Conservation (phyloP, 2,113 vertebrate genomes). For the Microtus ochrogaster region DNA sequence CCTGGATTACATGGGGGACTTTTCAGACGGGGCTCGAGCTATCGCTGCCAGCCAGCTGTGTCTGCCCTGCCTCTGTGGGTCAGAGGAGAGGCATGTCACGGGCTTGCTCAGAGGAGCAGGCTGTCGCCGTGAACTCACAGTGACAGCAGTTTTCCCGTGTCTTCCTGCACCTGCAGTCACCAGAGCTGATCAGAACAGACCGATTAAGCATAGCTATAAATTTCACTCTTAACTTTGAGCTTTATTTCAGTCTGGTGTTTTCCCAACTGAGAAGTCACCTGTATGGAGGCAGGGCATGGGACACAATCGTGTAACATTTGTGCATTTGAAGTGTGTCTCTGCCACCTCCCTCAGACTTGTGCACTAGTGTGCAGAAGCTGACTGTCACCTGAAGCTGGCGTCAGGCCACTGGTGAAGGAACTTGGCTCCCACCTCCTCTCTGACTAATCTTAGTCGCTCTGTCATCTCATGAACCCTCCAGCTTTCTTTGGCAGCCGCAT, state of each 20-base stretch:
- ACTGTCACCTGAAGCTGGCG: not conserved
- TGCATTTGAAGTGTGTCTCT: not conserved
- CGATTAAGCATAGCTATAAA: not conserved
- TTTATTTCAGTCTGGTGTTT: not conserved
- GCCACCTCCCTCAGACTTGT: too few species aligned
- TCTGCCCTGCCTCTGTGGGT: not conserved
- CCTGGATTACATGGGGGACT: not conserved
- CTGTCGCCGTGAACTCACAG: not conserved
- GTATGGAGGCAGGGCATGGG: rapidly evolving
- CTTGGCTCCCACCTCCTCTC: not conserved
- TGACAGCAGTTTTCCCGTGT: not conserved
- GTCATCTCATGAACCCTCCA: rapidly evolving
- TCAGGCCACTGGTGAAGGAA: not conserved
- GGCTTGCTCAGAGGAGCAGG: not conserved
- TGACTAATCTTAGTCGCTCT: not conserved
- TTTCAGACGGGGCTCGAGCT: not conserved
- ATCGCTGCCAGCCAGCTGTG: not conserved
- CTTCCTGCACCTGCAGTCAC: not conserved
- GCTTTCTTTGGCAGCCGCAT: not conserved
- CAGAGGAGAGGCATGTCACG: too few species aligned
- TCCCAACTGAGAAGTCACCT: not conserved
- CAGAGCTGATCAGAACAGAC: not conserved
- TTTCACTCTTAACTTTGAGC: not conserved
- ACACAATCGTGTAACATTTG: not conserved
- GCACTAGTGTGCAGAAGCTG: not conserved